Percentiles rank a stretch among this genome's conserved stretches.
Evolutionary conservation across 2,888 invertebrate species (phyloP).

Genomic region (Silvanus unidentatus): DNA sequence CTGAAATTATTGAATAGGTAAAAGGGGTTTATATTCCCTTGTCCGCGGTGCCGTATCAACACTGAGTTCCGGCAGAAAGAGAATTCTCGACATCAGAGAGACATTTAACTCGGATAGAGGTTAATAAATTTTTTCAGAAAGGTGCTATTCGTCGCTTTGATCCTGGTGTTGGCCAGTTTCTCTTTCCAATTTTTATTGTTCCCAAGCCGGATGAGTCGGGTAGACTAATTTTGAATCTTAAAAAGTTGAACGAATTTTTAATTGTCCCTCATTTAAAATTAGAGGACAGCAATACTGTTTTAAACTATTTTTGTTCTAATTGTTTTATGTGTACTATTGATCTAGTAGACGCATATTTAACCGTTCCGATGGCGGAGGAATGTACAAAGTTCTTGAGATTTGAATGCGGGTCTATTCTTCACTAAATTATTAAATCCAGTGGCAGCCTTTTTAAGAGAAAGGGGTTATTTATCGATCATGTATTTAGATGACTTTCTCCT

Average conservation of each 20-base stretch:
- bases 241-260: constrained; percentile 11
- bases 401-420: constrained; percentile 15
- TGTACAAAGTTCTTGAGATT: constrained; percentile 12
- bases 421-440: constrained; percentile 13
- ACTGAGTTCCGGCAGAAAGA: too few relatives aligned
- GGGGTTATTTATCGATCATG: constrained; percentile 16
- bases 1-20: too few relatives aligned
- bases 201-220: constrained; percentile 12
- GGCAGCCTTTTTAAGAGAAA: background rate
- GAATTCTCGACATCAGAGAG: background rate
- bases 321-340: constrained; percentile 14
- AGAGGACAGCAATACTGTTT: constrained; percentile 11
- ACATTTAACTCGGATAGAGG: background rate
- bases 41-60: too few relatives aligned
- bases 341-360: constrained; percentile 16
- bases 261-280: constrained; percentile 13
- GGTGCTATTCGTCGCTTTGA: background rate
- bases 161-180: constrained; percentile 3
- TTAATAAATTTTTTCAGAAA: background rate
- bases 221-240: constrained; percentile 16
- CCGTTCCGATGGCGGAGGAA: constrained; percentile 10
- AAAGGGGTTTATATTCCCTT: too few relatives aligned
- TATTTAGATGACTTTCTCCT: constrained; percentile 23
- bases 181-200: constrained; percentile 11
- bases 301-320: too few relatives aligned